Evolutionary conservation across 2,113 vertebrate genomes (phyloP).

Genomic region (Ranitomeya variabilis): DNA sequence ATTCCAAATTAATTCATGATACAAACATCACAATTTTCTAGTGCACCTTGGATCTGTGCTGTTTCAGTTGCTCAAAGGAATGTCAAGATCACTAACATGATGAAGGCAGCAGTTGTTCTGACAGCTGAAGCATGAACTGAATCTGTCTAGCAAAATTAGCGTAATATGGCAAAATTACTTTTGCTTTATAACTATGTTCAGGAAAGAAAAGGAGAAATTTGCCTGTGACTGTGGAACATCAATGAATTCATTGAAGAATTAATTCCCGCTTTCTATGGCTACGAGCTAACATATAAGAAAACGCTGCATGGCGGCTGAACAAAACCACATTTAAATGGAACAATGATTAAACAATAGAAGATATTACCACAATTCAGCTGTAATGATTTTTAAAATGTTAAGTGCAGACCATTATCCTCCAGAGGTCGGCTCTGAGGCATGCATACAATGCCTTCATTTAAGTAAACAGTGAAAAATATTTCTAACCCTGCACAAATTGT

Average conservation of each 20-base stretch:
- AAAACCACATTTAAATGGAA: conserved; percentile 1
- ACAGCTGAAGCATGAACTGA: conserved; percentile 74
- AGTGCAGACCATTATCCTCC: neutral
- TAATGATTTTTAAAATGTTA: neutral
- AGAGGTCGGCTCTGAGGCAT: conserved; percentile 5
- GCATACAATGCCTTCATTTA: neutral
- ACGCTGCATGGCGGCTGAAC: neutral
- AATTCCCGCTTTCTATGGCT: conserved; percentile 42
- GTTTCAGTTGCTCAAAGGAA: conserved; percentile 69
- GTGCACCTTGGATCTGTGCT: conserved; percentile 65
- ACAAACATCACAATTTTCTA: conserved; percentile 58
- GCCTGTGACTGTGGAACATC: conserved; percentile 25
- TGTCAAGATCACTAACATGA: conserved; percentile 69
- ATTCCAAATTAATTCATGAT: conserved; percentile 63
- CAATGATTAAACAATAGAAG: conserved; percentile 36
- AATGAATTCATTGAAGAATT: conserved; percentile 54
- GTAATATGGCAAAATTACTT: conserved; percentile 69
- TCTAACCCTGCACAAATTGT: neutral
- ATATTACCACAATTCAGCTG: neutral
- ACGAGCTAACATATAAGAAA: conserved; percentile 48
- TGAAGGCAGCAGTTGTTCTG: conserved; percentile 66
- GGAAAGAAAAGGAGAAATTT: conserved; percentile 19
- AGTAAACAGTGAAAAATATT: neutral
- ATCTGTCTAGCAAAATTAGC: conserved; percentile 73
- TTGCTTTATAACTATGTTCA: conserved; percentile 66